These are phyloP conservation scores for Catajapyx aquilonaris DNA, from an alignment of 1,140 invertebrate genomes.

Conservation along the genomic window DNA sequence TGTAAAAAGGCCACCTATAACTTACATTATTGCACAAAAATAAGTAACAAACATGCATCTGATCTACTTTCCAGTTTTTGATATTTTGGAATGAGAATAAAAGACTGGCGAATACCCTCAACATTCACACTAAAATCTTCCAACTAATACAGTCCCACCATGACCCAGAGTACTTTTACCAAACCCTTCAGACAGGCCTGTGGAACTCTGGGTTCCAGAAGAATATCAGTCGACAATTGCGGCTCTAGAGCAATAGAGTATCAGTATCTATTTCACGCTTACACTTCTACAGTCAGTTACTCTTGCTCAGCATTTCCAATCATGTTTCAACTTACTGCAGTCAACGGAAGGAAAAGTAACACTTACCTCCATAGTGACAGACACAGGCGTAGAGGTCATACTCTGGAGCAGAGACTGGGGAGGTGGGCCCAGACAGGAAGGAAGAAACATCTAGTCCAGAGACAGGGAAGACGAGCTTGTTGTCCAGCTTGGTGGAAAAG, in stretches of 20 bases:
- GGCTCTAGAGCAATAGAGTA: not conserved
- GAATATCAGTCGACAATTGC: not conserved
- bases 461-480: slow-evolving; percentile 41
- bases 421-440: slow-evolving; percentile 15
- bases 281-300: not conserved
- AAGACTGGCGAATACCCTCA: not conserved
- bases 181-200: no score
- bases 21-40: not conserved
- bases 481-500: slow-evolving; percentile 42
- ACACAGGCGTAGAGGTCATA: slow-evolving; percentile 48
- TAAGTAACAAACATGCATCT: slow-evolving; percentile 1
- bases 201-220: no score
- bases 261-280: slow-evolving; percentile 1
- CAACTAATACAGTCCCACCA: no score
- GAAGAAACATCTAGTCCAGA: slow-evolving; percentile 28
- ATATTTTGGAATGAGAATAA: slow-evolving; percentile 6
- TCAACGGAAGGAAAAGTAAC: not conserved
- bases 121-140: no score
- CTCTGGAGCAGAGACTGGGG: slow-evolving; percentile 13
- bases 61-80: slow-evolving; percentile 5
- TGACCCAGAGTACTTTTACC: no score
- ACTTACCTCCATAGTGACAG: slow-evolving; percentile 44
- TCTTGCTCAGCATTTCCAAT: not conserved
- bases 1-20: not conserved
- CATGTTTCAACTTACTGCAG: not conserved